These are phyloP conservation scores for Spea hammondii DNA, from an alignment of 2,797 vertebrate genomes.

Conservation along the genomic window DNA sequence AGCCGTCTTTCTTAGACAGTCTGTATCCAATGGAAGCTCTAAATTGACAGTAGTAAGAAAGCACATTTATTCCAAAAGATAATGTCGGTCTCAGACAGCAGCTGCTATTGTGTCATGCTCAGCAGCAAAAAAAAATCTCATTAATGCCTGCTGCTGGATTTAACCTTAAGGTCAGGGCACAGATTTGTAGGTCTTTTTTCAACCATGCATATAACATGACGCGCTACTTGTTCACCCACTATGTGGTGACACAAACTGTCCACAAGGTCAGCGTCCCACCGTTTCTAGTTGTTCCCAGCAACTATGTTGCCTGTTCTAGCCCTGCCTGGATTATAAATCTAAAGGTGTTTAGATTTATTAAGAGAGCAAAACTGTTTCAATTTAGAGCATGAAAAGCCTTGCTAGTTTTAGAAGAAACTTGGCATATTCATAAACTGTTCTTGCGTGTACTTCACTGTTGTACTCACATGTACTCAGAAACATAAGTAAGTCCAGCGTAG, in stretches of 20 bases:
- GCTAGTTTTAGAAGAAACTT: too few relatives aligned
- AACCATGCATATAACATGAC: slow-evolving; percentile 29
- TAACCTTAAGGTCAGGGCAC: slow-evolving; percentile 45
- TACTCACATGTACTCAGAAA: background rate
- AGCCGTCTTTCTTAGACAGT: too few relatives aligned
- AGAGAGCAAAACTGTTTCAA: too few relatives aligned
- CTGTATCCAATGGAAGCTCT: too few relatives aligned
- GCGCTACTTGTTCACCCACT: slow-evolving; percentile 29
- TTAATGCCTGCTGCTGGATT: slow-evolving; percentile 50
- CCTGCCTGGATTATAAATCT: slow-evolving; percentile 34
- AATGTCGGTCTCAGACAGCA: slow-evolving; percentile 30
- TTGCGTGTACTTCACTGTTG: too few relatives aligned
- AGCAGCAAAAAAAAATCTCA: slow-evolving; percentile 28
- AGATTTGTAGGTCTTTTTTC: slow-evolving; percentile 38
- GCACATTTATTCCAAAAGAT: background rate
- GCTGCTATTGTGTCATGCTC: slow-evolving; percentile 37
- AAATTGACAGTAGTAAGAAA: background rate
- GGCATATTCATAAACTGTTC: too few relatives aligned
- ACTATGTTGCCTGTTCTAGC: slow-evolving; percentile 25
- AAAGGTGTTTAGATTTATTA: background rate
- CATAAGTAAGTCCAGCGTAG: slow-evolving; percentile 42
- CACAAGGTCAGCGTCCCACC: slow-evolving; percentile 32
- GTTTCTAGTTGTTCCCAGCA: slow-evolving; percentile 11
- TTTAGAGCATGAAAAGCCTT: too few relatives aligned
- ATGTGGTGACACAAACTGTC: slow-evolving; percentile 37